Percentiles rank a stretch among this genome's conserved stretches.
These are phyloP conservation scores for Phortica variegata DNA, from an alignment of 1,140 invertebrate genomes.

Conservation along the genomic window DNA sequence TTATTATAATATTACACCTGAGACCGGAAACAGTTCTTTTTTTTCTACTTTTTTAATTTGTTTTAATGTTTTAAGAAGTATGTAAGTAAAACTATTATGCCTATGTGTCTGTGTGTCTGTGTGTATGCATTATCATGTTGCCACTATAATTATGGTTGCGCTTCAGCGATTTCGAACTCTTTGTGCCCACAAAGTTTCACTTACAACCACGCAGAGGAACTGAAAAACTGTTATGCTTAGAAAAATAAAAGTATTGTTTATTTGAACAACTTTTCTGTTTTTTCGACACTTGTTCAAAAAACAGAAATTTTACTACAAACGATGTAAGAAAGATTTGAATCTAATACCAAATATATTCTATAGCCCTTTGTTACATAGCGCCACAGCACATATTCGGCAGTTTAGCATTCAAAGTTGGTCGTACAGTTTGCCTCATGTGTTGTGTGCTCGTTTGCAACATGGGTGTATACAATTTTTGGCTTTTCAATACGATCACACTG, in stretches of 20 bases:
- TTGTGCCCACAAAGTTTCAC: conserved; percentile 32
- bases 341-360: not conserved
- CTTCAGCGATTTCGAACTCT: conserved; percentile 27
- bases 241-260: too few relatives aligned
- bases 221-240: too few relatives aligned
- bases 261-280: too few relatives aligned
- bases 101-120: conserved; percentile 3
- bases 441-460: too few relatives aligned
- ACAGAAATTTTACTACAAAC: too few relatives aligned
- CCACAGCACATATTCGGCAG: too few relatives aligned
- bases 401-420: too few relatives aligned
- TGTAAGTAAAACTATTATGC: conserved; percentile 1
- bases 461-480: too few relatives aligned
- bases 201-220: conserved; percentile 32
- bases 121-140: conserved; percentile 1
- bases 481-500: too few relatives aligned
- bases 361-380: too few relatives aligned
- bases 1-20: conserved; percentile 21
- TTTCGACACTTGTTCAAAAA: too few relatives aligned
- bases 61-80: not conserved
- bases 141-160: conserved; percentile 36
- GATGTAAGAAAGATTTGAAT: conserved; percentile 10
- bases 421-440: too few relatives aligned
- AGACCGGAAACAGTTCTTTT: conserved; percentile 29
- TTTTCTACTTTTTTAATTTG: not conserved